A percentile compares a stretch with the other conserved stretches of the same genome.
Conservation (phyloP, 2,888 invertebrate genomes). For the Lasius fuliginosus region DNA sequence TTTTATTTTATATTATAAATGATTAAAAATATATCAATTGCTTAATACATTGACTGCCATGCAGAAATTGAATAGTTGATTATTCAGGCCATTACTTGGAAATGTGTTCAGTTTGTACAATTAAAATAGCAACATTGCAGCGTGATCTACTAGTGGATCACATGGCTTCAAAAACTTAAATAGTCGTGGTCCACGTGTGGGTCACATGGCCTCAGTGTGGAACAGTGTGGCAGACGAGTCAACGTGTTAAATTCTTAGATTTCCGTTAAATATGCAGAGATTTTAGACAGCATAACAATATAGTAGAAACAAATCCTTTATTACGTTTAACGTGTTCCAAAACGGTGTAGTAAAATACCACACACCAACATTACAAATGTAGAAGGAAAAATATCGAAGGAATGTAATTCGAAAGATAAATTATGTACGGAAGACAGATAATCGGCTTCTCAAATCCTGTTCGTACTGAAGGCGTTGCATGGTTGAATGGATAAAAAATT, state of each 20-base stretch:
- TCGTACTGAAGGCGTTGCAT: neutral
- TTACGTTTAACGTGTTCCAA: neutral
- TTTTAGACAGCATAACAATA: neutral
- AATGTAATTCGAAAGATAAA: neutral
- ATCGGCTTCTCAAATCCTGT: slow-evolving; percentile 27
- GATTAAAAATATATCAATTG: neutral
- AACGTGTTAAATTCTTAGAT: neutral
- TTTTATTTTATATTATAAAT: neutral
- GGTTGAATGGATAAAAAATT: slow-evolving; percentile 22
- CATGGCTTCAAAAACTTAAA: too few species aligned
- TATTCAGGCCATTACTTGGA: too few species aligned
- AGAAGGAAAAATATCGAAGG: slow-evolving; percentile 11
- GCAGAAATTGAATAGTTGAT: too few species aligned
- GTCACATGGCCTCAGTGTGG: too few species aligned
- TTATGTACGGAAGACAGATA: neutral
- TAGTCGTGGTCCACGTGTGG: too few species aligned
- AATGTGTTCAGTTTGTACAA: too few species aligned
- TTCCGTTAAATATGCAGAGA: neutral
- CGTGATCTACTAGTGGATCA: too few species aligned
- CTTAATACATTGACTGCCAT: neutral
- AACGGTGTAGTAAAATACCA: neutral
- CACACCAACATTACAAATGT: neutral
- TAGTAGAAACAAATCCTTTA: neutral
- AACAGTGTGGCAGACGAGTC: too few species aligned
- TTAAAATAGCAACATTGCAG: too few species aligned